phyloP scores from a whole-genome alignment of 1,140 invertebrate species.

The Drosophila repletoides region DNA sequence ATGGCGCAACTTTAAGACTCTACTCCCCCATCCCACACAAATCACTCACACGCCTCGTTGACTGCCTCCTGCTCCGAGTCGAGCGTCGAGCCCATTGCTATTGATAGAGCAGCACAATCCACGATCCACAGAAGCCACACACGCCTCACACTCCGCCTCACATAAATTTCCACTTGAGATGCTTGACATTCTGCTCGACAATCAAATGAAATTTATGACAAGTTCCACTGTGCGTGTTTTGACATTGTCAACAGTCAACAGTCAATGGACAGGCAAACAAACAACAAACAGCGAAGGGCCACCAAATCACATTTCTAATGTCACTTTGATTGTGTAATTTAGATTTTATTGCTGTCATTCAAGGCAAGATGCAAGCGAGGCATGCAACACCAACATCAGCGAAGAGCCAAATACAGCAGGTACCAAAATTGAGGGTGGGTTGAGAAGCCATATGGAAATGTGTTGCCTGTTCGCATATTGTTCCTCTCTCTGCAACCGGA shows the following conservation, averaged over 20 bases:
- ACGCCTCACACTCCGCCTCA: background rate
- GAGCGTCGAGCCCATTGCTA: too few species aligned
- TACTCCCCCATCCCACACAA: conserved; percentile 39
- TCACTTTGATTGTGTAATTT: conserved; percentile 65
- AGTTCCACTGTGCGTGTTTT: conserved; percentile 42
- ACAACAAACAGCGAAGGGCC: conserved; percentile 22
- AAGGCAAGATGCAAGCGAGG: conserved; percentile 16
- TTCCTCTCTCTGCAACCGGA: conserved; percentile 23
- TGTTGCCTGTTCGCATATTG: conserved; percentile 33
- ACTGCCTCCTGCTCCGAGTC: conserved; percentile 10
- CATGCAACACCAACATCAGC: conserved; percentile 20
- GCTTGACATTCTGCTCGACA: conserved; percentile 55
- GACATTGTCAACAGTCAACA: conserved; percentile 72
- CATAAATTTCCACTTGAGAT: conserved; percentile 72
- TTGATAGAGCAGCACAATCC: conserved; percentile 24
- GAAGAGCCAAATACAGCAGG: conserved; percentile 18
- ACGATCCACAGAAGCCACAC: background rate
- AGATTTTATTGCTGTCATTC: conserved; percentile 41
- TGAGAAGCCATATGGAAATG: background rate
- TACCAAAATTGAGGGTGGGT: background rate
- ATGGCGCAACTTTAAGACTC: conserved; percentile 56
- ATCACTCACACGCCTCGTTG: conserved; percentile 77
- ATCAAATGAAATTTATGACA: conserved; percentile 76
- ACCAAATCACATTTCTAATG: conserved; percentile 55
- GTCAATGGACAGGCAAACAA: conserved; percentile 50